Evolutionary conservation across 2,888 invertebrate genomes (phyloP), one percentile per base, ranked within the genome.

Genomic region (Unio delphinus): DNA sequence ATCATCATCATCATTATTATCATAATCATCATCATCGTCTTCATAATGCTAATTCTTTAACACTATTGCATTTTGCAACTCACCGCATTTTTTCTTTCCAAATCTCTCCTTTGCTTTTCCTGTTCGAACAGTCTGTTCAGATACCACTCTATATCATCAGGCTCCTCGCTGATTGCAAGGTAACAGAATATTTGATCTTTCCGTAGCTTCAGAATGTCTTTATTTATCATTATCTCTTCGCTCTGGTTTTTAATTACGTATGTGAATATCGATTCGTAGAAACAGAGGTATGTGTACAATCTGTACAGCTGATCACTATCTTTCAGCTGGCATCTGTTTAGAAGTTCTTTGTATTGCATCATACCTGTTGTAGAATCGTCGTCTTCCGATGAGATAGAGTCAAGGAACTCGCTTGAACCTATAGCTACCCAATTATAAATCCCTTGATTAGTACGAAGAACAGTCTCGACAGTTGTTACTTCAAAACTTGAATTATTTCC

Each of bases 71-170:
- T 3, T 11, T 45, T 28, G n/a, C 15, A 30, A 55, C 69, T 75
- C 63, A 77, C 77, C 23, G 77, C 74, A 64, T 77, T 72, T 65
- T 69, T 73, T 58, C 64, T 71, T 6, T 75, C 70, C 28, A 69
- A 57, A 59, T 77, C 77, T 26, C 75, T 58, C n/a, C 72, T 64
- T 30, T 68, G 63, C 65, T 77, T 77, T 62, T 77, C 77, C 23
- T 71, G 56, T 34, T 73, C 75, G 61, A 70, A 73, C 56, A 65
- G 72, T 28, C 77, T 61, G 61, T 78, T 78, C 56, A 75, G 73
- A 64, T 78, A 80, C 70, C 78, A 76, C 59, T 81, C 80, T 1
- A 81, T 74, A 60, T 81, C 81, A n/a, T 78, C 79, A 0, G 81
- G 81, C 45, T 81, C 81, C 71, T 80, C 80, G 28, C 74, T 72